Base-by-base conservation (phyloP, 2,888 invertebrate species). In the Arrhopalites spinosus region DNA sequence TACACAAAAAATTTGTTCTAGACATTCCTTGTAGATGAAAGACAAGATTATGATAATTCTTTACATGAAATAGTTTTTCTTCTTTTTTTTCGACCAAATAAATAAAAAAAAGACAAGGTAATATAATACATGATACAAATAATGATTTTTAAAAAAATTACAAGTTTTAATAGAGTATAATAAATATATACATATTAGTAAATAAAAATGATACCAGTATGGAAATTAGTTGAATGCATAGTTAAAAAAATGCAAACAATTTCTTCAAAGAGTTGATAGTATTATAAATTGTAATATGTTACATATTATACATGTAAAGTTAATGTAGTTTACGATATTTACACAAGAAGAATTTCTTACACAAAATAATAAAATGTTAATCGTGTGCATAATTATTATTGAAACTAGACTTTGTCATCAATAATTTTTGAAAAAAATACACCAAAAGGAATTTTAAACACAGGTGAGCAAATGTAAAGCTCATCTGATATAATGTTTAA, bases 71-170 rank as follows among this genome's bases (percentile, higher is more conserved):
- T 36, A 36, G 11, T 3, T 36, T 36, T 68, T 68, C 47, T 68
- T 47, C 29, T 43, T 36, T 68, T 68, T 68, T 68, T 47, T 29
- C 61, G 43, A 72, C 72, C 63, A 64, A 72, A 64, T 64, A 29
- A 69, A 50, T 63, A 72, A 63, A 72, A 69, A 69, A 69, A 71
- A 71, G 71, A 71, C 71, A 71, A 71, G 72, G 50, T 63, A 72
- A 53, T 20, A 43, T 68, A 50, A 47, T 50, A 68, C 36, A 68
- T 25, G 47, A 23, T 45, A 27, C 47, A 27, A 23, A 68, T 50
- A 29, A 50, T 69, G n/a, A 68, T 27, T 23, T 45, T 15, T 47
- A 45, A 23, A 8, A 25, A 30, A 30, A 25, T 23, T 36, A 8
- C 64, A 64, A 29, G 29, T 69, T 64, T 64, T 64, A 43, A 36